Evolutionary conservation across 2,888 invertebrate species (phyloP).

Genomic region (Epiblema foenella): DNA sequence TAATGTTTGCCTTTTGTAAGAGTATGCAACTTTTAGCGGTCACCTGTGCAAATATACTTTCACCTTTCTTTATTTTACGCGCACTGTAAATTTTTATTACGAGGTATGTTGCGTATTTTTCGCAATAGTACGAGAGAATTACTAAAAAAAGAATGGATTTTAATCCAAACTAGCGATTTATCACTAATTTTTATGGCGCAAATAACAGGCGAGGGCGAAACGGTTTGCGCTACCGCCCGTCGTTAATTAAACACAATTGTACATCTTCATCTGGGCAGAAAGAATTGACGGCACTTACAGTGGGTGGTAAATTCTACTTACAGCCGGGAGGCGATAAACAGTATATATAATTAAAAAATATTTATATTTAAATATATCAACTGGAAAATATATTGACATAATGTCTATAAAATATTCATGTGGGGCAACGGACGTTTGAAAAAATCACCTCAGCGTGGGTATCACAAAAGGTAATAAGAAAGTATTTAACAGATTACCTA

Average conservation of each 20-base stretch:
- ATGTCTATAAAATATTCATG: not conserved
- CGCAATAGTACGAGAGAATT: not conserved
- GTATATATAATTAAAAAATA: too few relatives aligned
- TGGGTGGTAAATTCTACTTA: not conserved
- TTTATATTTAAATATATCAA: too few relatives aligned
- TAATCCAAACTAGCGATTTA: too few relatives aligned
- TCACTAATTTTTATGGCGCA: too few relatives aligned
- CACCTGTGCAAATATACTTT: slow-evolving; percentile 75
- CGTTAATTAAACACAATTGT: not conserved
- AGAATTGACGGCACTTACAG: not conserved
- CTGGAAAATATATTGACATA: not conserved
- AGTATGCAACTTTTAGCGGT: slow-evolving; percentile 69
- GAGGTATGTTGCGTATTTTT: slow-evolving; percentile 9
- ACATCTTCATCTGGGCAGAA: not conserved
- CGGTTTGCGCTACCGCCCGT: too few relatives aligned
- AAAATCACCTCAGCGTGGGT: too few relatives aligned
- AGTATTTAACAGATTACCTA: not conserved
- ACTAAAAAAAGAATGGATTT: too few relatives aligned
- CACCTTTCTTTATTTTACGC: slow-evolving; percentile 64
- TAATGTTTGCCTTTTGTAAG: slow-evolving; percentile 70
- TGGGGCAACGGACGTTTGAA: not conserved
- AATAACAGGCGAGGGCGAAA: too few relatives aligned
- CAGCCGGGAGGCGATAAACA: too few relatives aligned
- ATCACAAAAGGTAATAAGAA: too few relatives aligned
- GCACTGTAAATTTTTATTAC: slow-evolving; percentile 41